Evolutionary conservation across 2,888 invertebrate genomes (phyloP).

Genomic region (Papilio elwesi): DNA sequence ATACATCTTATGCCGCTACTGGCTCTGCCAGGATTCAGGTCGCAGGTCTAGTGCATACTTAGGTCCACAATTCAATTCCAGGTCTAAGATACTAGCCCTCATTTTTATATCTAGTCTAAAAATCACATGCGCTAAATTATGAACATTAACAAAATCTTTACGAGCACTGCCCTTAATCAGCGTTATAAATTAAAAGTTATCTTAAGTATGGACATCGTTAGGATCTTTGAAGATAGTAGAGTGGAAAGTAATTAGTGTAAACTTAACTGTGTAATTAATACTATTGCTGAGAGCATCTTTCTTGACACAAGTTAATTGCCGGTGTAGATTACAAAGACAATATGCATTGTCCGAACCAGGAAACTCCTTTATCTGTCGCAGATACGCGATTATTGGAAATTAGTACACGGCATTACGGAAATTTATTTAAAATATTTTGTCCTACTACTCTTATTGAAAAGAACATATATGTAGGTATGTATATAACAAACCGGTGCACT

Average conservation of each 20-base stretch:
- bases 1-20: too few species aligned
- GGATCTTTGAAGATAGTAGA: constrained; percentile 33
- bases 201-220: constrained; percentile 35
- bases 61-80: too few species aligned
- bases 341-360: constrained; percentile 14
- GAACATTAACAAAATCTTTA: constrained; percentile 24
- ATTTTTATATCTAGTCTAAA: neutral
- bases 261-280: constrained; percentile 32
- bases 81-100: neutral
- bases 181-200: constrained; percentile 36
- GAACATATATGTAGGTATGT: too few species aligned
- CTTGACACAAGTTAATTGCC: constrained; percentile 29
- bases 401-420: neutral
- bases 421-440: neutral
- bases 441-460: too few species aligned
- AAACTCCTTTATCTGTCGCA: constrained; percentile 23
- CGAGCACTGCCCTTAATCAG: constrained; percentile 26
- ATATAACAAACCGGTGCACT: too few species aligned
- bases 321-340: constrained; percentile 21
- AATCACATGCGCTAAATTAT: constrained; percentile 7
- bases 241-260: constrained; percentile 34
- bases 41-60: too few species aligned
- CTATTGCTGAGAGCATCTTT: constrained; percentile 31
- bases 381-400: constrained; percentile 25
- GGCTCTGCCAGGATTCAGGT: too few species aligned